Conservation (phyloP, 2,113 vertebrate genomes). For the Phrynosoma blainvillii region DNA sequence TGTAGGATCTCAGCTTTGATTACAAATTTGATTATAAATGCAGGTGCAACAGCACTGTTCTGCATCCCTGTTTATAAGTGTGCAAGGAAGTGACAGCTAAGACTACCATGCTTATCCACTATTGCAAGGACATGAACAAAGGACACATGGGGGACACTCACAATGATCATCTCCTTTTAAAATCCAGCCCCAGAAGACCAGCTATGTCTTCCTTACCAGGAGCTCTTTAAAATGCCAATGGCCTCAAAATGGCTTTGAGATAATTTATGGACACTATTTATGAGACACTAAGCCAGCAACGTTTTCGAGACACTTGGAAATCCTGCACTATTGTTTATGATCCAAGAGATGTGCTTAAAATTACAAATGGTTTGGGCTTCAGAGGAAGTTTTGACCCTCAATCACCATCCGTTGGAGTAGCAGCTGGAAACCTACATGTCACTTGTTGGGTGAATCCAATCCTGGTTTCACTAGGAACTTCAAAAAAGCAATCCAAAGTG, state of each 20-base stretch:
- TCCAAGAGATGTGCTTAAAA: conserved; percentile 3
- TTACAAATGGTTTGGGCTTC: neutral
- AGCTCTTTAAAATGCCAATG: neutral
- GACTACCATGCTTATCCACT: no score
- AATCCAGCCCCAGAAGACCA: neutral
- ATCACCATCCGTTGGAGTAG: no score
- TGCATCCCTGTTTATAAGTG: neutral
- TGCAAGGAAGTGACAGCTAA: neutral
- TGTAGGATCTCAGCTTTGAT: no score
- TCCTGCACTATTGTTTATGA: neutral
- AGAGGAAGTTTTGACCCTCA: no score
- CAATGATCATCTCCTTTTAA: neutral
- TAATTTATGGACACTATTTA: conserved; percentile 8
- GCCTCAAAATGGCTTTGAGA: neutral
- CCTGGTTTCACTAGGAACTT: no score
- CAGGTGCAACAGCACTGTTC: no score
- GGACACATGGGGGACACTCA: neutral
- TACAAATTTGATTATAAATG: no score
- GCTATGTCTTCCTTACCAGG: neutral
- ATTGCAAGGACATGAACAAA: neutral
- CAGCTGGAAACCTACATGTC: no score
- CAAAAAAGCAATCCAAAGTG: no score
- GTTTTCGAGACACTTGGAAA: neutral
- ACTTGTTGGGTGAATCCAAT: no score
- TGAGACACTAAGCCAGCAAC: neutral